These are phyloP conservation scores for Acanthococcus lagerstroemiae DNA, from an alignment of 2,888 invertebrate species.

Conservation along the genomic window DNA sequence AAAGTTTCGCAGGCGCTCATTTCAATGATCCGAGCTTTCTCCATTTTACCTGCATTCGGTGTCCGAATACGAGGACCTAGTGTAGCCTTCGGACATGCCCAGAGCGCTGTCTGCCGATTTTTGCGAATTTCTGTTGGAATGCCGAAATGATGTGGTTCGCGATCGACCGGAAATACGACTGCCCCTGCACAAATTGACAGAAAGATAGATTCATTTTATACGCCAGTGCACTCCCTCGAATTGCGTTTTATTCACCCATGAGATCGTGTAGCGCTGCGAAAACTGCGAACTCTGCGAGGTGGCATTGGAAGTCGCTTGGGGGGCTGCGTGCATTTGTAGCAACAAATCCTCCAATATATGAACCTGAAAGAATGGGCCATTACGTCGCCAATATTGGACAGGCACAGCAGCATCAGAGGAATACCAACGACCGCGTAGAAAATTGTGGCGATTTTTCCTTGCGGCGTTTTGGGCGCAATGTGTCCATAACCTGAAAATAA, in stretches of 20 bases:
- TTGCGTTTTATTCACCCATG: constrained; percentile 35
- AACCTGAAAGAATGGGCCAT: constrained; percentile 90
- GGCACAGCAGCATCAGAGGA: constrained; percentile 85
- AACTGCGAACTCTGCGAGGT: constrained; percentile 44
- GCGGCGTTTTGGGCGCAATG: constrained; percentile 85
- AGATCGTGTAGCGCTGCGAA: constrained; percentile 41
- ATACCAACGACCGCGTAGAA: constrained; percentile 93
- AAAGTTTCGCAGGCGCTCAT: not conserved
- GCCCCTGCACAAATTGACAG: not conserved
- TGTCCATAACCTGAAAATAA: constrained; percentile 74
- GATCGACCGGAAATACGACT: constrained; percentile 33
- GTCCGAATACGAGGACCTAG: constrained; percentile 60
- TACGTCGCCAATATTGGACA: constrained; percentile 87
- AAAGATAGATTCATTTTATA: not conserved
- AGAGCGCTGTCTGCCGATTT: constrained; percentile 54
- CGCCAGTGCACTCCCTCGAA: not conserved
- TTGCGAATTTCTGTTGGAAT: constrained; percentile 39
- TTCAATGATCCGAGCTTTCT: not conserved
- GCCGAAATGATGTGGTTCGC: constrained; percentile 36
- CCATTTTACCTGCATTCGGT: constrained; percentile 55
- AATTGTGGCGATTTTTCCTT: constrained; percentile 89
- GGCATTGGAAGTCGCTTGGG: constrained; percentile 49
- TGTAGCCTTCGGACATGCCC: constrained; percentile 46
- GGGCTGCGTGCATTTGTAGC: constrained; percentile 75
- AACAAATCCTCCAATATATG: constrained; percentile 86